Base-by-base conservation (phyloP, 2,888 invertebrate genomes). In the Drosophila prostipennis region DNA sequence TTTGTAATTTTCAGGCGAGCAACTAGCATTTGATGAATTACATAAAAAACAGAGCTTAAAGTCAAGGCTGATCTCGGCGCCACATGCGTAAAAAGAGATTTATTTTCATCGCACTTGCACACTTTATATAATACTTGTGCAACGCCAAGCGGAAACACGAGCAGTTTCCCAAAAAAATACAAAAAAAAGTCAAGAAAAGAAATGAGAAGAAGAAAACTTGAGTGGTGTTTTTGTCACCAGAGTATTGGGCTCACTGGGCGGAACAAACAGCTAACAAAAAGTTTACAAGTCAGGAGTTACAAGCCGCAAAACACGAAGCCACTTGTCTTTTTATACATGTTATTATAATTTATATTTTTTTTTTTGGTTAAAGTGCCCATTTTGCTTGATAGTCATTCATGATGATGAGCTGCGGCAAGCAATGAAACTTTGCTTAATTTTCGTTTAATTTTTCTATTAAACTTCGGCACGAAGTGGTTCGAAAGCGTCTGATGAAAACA, bases 71-170 rank as follows among this genome's bases (percentile, higher is more conserved):
- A 72, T 48, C 13, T 46, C 63, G 63, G 40, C 32, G 43, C 46
- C 46, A 39, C 45, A 72, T 59, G 63, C 72, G 57, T 57, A 42
- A 63, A 46, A 49, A 45, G 13, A 45, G 46, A 71, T 58, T 48
- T 56, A 57, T 70, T 68, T 68, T 61, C 69, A 34, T 29, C 34
- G 37, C 42, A 40, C 46, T 23, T 54, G 51, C 54, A 65, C 49
- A 68, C 54, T 61, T 56, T 67, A 56, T 49, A 74, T 67, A 74
- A 72, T 52, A 49, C 57, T 63, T 72, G 63, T 65, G 76, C 67
- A 79, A 71, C 56, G 29, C 55, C 29, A 61, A 70, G 74, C 75
- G 74, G 80, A 82, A 87, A 75, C 70, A 67, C 55, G 57, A 56
- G 65, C 64, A 72, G 76, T 78, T 89, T 80, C 70, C 57, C 67